Base-by-base conservation (phyloP, 2,888 invertebrate species). In the Idaea aversata region DNA sequence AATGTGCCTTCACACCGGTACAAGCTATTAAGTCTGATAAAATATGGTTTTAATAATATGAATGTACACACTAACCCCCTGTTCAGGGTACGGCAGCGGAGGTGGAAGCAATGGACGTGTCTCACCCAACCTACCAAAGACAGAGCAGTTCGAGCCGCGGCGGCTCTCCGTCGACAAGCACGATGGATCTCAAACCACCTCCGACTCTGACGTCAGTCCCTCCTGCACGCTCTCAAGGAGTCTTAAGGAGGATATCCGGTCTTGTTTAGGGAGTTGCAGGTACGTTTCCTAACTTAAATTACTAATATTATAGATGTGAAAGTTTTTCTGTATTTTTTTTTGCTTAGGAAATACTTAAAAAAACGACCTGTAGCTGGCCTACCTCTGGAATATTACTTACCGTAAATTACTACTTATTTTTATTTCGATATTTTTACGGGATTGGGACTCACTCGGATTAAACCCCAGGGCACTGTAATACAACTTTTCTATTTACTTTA, bases 81-180 rank as follows among this genome's bases (percentile, higher is more conserved):
- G 47, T 47, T 13, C 47, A 91, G 92, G 92, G 58, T 92, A 91
- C 75, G 92, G 91, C 76, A 91, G 91, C 78, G 90, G 84, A 66
- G 88, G 85, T 63, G 91, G 92, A 70, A 92, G 92, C 75, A 86
- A 92, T 70, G 92, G 91, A 35, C 85, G 92, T 36, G 90, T 89
- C 65, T 91, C 93, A 62, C 92, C 91, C 60, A 82, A 83, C 71
- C 82, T 90, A 88, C 91, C 91, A 88, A 91, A 91, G 91, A 91
- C 75, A 79, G 88, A 84, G 63, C 77, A 81, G 73, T 86, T 81
- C 69, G 85, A 79, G 34, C 68, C 72, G 15, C 73, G 73, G 63
- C 73, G 80, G 38, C 72, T 80, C 63, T 79, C 84, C 62, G 78
- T 69, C 69, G 79, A 86, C 70, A 87, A 88, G 77, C 78, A 77